A percentile compares a stretch with the other conserved stretches of the same genome.
These are phyloP conservation scores for Temnothorax longispinosus DNA, from an alignment of 1,140 invertebrate species.

Conservation along the genomic window DNA sequence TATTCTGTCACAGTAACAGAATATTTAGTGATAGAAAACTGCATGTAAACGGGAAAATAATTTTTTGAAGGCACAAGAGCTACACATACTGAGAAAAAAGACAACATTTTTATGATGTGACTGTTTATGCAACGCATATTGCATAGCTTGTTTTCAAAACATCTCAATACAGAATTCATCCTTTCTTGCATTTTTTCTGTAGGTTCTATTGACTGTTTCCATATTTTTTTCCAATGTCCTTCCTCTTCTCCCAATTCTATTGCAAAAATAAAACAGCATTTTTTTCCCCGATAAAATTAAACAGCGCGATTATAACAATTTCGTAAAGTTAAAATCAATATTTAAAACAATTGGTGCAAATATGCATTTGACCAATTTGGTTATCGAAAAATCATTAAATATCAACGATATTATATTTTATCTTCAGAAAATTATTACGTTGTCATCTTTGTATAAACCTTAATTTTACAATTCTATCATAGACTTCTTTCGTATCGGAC, in stretches of 20 bases:
- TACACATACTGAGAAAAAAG: background rate
- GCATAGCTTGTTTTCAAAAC: constrained; percentile 28
- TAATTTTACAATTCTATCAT: background rate
- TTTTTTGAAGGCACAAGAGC: constrained; percentile 21
- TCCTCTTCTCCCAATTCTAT: background rate
- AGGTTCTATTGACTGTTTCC: background rate
- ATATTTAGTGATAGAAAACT: constrained; percentile 33
- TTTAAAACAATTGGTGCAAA: background rate
- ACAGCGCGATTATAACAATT: background rate
- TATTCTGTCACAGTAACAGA: constrained; percentile 17
- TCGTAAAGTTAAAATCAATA: background rate
- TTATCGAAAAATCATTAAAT: background rate
- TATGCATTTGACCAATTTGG: background rate
- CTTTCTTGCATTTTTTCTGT: background rate
- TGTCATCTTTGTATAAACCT: background rate
- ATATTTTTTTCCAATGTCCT: background rate
- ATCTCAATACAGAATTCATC: background rate
- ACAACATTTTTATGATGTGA: background rate
- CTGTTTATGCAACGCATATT: constrained; percentile 33
- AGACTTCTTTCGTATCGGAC: background rate
- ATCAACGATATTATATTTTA: background rate
- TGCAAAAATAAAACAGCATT: background rate
- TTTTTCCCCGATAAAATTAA: background rate
- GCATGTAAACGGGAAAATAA: constrained; percentile 28
- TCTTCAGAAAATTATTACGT: background rate